phyloP scores from a whole-genome alignment of 2,113 vertebrate species.

The Vicugna pacos region DNA sequence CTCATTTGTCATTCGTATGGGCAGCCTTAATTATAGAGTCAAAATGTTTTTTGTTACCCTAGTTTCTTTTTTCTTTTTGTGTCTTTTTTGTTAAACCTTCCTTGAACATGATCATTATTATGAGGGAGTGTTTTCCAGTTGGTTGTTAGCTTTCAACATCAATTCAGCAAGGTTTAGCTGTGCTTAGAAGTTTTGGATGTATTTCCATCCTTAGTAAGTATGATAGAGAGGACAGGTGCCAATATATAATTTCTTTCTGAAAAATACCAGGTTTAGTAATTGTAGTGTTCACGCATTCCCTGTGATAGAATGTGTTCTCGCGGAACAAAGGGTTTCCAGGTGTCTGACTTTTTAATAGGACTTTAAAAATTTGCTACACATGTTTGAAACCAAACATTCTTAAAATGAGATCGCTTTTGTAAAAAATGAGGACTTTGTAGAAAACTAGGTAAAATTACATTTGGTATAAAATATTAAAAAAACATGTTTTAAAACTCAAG shows the following conservation, averaged over 20 bases:
- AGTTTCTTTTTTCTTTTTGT: not conserved
- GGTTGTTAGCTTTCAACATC: not conserved
- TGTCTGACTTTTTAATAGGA: not conserved
- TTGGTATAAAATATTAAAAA: not conserved
- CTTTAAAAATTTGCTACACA: not conserved
- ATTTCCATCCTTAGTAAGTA: not conserved
- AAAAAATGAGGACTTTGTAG: slow-evolving; percentile 23
- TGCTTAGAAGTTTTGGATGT: not conserved
- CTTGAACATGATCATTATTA: not conserved
- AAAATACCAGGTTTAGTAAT: not conserved
- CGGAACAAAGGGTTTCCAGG: not conserved
- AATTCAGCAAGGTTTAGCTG: not conserved
- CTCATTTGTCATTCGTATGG: not conserved
- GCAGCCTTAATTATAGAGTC: not conserved
- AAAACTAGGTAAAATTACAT: not conserved
- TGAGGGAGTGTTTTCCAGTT: not conserved
- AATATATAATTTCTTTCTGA: not conserved
- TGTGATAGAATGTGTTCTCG: not conserved
- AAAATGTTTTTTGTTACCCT: not conserved
- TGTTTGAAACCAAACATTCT: slow-evolving; percentile 39
- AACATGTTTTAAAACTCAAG: slow-evolving; percentile 12
- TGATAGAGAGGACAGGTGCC: not conserved
- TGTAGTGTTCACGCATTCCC: not conserved
- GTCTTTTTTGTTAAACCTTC: not conserved
- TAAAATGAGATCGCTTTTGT: not conserved